Percentiles rank a stretch among this genome's conserved stretches.
Conservation (phyloP, 2,797 vertebrate genomes). For the Hemitrygon akajei region DNA sequence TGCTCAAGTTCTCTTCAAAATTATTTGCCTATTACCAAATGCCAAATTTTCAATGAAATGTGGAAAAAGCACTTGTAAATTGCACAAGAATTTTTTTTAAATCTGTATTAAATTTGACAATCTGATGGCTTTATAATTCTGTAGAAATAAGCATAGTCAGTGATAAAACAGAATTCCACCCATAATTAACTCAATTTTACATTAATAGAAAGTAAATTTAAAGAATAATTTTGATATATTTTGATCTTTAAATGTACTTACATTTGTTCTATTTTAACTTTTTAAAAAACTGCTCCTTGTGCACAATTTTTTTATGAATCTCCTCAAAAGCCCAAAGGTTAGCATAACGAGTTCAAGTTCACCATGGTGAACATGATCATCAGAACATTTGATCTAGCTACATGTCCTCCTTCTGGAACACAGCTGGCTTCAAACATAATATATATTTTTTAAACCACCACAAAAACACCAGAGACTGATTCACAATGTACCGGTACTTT, state of each 20-base stretch:
- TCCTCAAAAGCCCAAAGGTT: not conserved
- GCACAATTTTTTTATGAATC: not conserved
- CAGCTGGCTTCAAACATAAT: not conserved
- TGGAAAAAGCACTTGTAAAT: no score
- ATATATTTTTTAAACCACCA: not conserved
- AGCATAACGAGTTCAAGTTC: not conserved
- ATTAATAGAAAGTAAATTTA: not conserved
- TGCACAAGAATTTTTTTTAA: not conserved
- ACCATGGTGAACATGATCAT: no score
- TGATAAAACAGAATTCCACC: not conserved
- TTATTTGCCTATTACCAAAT: not conserved
- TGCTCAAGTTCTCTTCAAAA: not conserved
- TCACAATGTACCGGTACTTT: not conserved
- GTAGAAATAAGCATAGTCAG: not conserved
- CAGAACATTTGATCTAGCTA: not conserved
- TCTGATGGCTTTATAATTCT: not conserved
- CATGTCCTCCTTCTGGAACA: no score
- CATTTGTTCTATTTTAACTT: not conserved
- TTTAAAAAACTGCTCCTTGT: not conserved
- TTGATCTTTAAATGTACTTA: no score
- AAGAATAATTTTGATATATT: not conserved
- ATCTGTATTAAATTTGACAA: not conserved
- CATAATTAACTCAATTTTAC: not conserved
- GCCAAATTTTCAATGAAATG: not conserved
- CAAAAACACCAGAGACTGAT: not conserved